These are phyloP conservation scores for Leptopilina syphax DNA, from an alignment of 2,888 invertebrate genomes.

Conservation along the genomic window DNA sequence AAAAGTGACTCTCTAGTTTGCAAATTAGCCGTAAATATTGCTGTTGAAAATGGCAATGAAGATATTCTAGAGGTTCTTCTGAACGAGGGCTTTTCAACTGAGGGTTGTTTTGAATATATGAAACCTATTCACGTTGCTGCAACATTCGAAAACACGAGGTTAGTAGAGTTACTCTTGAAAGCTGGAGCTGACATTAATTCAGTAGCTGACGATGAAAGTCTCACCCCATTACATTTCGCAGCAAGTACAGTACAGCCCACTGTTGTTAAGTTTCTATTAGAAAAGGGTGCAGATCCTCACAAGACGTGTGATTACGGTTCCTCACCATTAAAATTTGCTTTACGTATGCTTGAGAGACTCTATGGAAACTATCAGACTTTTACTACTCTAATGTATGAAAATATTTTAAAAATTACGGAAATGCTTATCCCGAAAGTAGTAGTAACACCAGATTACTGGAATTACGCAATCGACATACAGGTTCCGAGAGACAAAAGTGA, in stretches of 20 bases:
- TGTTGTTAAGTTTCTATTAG: neutral
- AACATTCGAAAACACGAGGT: neutral
- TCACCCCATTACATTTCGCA: neutral
- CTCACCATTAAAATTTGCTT: too few relatives aligned
- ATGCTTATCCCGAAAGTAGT: too few relatives aligned
- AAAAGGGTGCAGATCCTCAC: neutral
- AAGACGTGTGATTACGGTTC: too few relatives aligned
- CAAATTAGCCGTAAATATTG: neutral
- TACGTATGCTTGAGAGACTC: too few relatives aligned
- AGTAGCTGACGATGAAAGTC: neutral
- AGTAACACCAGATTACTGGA: too few relatives aligned
- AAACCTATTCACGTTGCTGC: constrained; percentile 5
- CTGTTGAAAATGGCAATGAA: neutral
- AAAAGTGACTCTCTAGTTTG: neutral
- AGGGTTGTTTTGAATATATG: neutral
- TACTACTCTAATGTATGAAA: too few relatives aligned
- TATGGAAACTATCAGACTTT: too few relatives aligned
- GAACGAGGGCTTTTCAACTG: neutral
- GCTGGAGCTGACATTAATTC: constrained; percentile 7
- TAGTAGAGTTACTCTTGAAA: neutral
- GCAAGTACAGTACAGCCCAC: neutral
- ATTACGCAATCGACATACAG: too few relatives aligned
- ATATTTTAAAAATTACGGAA: too few relatives aligned
- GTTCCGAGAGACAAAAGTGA: too few relatives aligned
- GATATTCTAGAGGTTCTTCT: neutral